phyloP scores from a whole-genome alignment of 2,888 invertebrate species.

The Laothoe populi region DNA sequence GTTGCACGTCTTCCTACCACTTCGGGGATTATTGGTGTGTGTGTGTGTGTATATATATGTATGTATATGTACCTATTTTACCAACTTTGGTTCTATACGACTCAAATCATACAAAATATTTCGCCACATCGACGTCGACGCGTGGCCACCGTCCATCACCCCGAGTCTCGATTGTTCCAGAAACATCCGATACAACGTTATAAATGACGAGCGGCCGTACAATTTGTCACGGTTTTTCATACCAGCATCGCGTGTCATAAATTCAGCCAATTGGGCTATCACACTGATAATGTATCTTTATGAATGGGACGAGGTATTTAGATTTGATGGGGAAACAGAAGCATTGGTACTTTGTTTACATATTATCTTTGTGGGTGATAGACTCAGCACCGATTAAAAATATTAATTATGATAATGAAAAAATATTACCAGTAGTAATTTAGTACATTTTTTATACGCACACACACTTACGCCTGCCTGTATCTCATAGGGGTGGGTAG shows the following conservation, averaged over 20 bases:
- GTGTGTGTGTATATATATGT: not conserved
- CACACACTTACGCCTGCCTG: no score
- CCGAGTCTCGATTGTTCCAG: slow-evolving; percentile 53
- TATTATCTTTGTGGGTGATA: not conserved
- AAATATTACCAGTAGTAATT: no score
- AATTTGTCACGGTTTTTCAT: slow-evolving; percentile 36
- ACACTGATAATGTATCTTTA: slow-evolving; percentile 13
- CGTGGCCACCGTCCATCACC: slow-evolving; percentile 31
- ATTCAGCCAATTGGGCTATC: slow-evolving; percentile 36
- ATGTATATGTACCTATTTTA: not conserved
- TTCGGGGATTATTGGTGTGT: not conserved
- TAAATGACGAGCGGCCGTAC: slow-evolving; percentile 56
- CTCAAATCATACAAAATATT: not conserved
- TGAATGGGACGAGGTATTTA: not conserved
- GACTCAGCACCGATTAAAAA: no score
- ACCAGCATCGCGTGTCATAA: slow-evolving; percentile 44
- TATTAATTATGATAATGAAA: no score
- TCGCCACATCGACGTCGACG: not conserved
- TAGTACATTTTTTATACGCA: no score
- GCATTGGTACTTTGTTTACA: no score
- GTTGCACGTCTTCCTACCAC: not conserved
- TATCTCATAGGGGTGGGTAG: no score
- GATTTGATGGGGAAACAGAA: not conserved
- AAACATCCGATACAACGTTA: slow-evolving; percentile 54
- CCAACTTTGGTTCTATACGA: no score